Base-by-base conservation (phyloP, 1,140 invertebrate species). In the Stegodyphus dumicola region DNA sequence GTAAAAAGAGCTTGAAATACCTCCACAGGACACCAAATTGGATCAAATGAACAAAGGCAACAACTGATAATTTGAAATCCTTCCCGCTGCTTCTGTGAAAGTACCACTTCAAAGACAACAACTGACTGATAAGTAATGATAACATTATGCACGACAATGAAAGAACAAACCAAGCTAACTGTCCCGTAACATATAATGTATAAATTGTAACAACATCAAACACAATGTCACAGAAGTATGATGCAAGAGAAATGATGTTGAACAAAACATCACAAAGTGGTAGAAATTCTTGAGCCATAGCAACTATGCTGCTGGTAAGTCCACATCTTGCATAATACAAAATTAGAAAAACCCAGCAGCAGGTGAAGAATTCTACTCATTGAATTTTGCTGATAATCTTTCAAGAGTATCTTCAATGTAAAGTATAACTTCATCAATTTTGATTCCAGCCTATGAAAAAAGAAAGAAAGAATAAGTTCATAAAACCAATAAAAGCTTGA, bases 201-300 rank as follows among this genome's bases (percentile, higher is more conserved):
- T 96, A 96, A 15, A 94, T 93, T 92, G 95, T 95, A 64, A 96
- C 93, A 54, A 96, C 92, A 90, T 97, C 95, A 89, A 97, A 97
- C 5, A 96, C 95, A 67, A 96, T 93, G 92, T 96, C 95, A 91
- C 95, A 97, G 91, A 97, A 97, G 90, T 97, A 96, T 5, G 94
- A 95, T n/a, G 95, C 95, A 73, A 97, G 91, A 11, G 95, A 96
- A 86, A 97, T 96, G 90, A 97, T 95, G 90, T 97, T 97, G 92
- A 97, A 97, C 7, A 97, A 92, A 64, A 96, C 94, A 92, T 97
- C 95, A 92, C 95, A 97, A 87, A 97, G 92, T 85, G 95, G 95
- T 90, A 96, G 92, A 90, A 96, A 96, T 92, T 96, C 94, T 87
- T 90, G 88, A 86, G 87, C 87, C 87, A 87, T 87, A 86, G 77